A percentile compares a stretch with the other conserved stretches of the same genome.
Conservation (phyloP, 2,888 invertebrate species). For the Noctua janthina region DNA sequence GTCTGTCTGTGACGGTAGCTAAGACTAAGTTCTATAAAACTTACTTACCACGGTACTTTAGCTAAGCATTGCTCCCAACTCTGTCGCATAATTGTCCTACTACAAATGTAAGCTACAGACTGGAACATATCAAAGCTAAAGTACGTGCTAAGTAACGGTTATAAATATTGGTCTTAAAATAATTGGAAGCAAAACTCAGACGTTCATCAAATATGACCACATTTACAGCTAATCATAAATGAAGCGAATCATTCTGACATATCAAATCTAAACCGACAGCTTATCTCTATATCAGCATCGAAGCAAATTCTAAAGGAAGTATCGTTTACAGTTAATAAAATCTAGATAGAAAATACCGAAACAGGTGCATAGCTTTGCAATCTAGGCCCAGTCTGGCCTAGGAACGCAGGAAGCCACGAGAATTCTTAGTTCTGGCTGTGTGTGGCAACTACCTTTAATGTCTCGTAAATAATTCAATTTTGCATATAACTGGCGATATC, state of each 20-base stretch:
- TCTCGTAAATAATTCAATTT: conserved; percentile 55
- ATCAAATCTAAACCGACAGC: conserved; percentile 14
- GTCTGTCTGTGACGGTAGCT: neutral
- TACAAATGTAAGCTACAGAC: neutral
- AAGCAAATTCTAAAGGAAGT: conserved; percentile 59
- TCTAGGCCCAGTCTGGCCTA: conserved; percentile 25
- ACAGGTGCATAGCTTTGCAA: conserved; percentile 59
- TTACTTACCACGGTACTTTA: neutral
- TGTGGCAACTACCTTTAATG: conserved; percentile 55
- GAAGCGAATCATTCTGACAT: neutral
- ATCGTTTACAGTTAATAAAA: conserved; percentile 54
- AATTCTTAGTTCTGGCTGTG: conserved; percentile 52
- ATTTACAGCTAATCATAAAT: conserved; percentile 10
- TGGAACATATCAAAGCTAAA: neutral
- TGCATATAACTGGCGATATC: conserved; percentile 60
- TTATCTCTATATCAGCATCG: conserved; percentile 21
- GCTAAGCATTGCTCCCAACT: neutral
- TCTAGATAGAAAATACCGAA: conserved; percentile 59
- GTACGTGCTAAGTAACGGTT: neutral
- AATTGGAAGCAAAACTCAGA: neutral
- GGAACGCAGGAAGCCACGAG: conserved; percentile 61
- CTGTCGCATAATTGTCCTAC: neutral
- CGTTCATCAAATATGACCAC: conserved; percentile 3
- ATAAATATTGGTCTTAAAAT: neutral
- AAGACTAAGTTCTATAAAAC: neutral